These are phyloP conservation scores for Cephus nigrinus DNA, from an alignment of 2,888 invertebrate genomes.

Conservation along the genomic window DNA sequence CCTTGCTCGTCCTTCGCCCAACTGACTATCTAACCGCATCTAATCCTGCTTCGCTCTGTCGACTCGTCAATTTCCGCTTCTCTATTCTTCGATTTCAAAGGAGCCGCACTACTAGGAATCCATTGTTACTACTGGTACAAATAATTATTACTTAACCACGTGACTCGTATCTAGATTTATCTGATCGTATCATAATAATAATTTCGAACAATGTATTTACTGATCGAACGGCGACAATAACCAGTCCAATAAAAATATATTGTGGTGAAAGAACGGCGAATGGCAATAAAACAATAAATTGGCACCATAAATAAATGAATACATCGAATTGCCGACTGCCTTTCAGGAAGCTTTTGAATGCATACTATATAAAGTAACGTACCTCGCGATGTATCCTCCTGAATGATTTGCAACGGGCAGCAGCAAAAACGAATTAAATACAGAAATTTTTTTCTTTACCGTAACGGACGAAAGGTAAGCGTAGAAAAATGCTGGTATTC, in stretches of 20 bases:
- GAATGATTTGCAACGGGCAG: background rate
- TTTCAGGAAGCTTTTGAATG: background rate
- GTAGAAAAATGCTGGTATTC: background rate
- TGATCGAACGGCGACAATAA: background rate
- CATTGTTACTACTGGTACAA: background rate
- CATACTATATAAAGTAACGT: background rate
- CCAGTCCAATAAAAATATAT: background rate
- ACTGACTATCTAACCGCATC: background rate
- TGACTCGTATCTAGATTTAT: background rate
- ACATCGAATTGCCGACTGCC: background rate
- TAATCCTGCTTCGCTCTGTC: background rate
- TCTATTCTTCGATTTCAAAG: background rate
- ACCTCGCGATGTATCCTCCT: background rate
- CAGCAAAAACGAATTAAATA: background rate
- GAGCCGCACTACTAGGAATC: background rate
- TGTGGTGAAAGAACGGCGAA: background rate
- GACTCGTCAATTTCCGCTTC: background rate
- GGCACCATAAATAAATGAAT: conserved; percentile 12
- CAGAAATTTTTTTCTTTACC: background rate
- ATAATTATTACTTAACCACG: background rate
- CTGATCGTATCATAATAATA: background rate
- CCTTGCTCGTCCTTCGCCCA: background rate
- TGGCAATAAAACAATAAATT: conserved; percentile 2
- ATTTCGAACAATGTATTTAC: background rate
- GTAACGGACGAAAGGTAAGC: background rate